phyloP scores from a whole-genome alignment of 2,113 vertebrate species.

The Apeltes quadracus region DNA sequence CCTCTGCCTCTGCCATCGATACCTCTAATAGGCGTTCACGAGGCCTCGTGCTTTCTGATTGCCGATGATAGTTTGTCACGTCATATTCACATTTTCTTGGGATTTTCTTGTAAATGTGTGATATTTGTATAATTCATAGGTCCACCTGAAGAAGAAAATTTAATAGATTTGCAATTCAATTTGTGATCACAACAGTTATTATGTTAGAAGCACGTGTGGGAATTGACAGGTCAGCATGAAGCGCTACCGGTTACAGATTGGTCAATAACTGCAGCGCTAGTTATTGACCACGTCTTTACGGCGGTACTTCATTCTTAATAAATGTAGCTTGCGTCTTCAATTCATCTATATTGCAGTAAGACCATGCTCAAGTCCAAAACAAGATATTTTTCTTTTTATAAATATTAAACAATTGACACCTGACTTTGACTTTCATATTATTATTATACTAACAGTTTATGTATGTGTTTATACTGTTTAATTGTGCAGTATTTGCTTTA shows the following conservation, averaged over 20 bases:
- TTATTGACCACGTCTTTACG: constrained; percentile 29
- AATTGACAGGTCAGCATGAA: constrained; percentile 12
- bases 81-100: too few species aligned
- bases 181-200: constrained; percentile 13
- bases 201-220: constrained; percentile 13
- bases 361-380: background rate
- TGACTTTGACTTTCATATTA: too few species aligned
- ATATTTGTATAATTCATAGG: constrained; percentile 43
- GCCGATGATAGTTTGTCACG: constrained; percentile 25
- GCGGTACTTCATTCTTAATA: constrained; percentile 1
- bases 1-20: constrained; percentile 58
- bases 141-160: constrained; percentile 17
- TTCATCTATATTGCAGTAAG: background rate
- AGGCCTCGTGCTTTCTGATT: constrained; percentile 41
- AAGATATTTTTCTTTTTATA: background rate
- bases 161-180: constrained; percentile 22
- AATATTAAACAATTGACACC: background rate
- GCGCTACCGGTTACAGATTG: constrained; percentile 22
- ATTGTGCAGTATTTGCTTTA: constrained; percentile 6
- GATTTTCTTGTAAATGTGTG: constrained; percentile 27
- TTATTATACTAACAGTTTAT: background rate
- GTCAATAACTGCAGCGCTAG: constrained; percentile 13
- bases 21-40: constrained; percentile 65
- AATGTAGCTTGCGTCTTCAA: background rate
- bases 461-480: background rate